These are phyloP conservation scores for Triops longicaudatus DNA, from an alignment of 1,140 invertebrate genomes.

Conservation along the genomic window DNA sequence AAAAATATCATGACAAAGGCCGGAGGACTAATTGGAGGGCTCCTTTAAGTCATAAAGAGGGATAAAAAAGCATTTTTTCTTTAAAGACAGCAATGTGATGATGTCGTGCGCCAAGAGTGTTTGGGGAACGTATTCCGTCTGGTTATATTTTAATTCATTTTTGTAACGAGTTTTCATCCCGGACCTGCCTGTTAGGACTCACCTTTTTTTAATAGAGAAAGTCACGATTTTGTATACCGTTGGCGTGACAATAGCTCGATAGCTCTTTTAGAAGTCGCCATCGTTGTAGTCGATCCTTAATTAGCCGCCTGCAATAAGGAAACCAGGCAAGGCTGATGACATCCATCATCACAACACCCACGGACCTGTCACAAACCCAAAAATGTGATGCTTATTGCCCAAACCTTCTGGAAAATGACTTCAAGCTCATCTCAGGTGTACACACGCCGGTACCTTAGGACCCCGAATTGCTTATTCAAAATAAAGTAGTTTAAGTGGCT, in stretches of 20 bases:
- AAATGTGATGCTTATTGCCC: not conserved
- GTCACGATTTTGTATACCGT: not conserved
- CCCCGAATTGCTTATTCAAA: no score
- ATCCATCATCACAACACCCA: conserved; percentile 4
- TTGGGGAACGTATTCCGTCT: not conserved
- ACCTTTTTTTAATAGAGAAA: not conserved
- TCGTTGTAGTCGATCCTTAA: not conserved
- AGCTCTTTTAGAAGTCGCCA: not conserved
- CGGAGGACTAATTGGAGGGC: conserved; percentile 4
- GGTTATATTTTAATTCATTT: not conserved
- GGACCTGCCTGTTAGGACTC: not conserved
- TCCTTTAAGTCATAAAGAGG: not conserved
- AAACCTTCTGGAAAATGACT: not conserved
- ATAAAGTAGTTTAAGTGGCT: no score
- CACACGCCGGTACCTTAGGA: no score
- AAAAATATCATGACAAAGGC: not conserved
- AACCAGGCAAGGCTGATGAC: not conserved
- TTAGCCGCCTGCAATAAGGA: not conserved
- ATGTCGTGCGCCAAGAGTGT: not conserved
- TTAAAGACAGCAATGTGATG: not conserved
- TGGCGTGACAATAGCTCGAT: conserved; percentile 4
- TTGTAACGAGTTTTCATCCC: not conserved
- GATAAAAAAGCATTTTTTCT: not conserved
- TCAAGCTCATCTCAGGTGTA: not conserved
- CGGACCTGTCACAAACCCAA: not conserved